These are phyloP conservation scores for Allophyes oxyacanthae DNA, from an alignment of 2,888 invertebrate species.

Conservation along the genomic window DNA sequence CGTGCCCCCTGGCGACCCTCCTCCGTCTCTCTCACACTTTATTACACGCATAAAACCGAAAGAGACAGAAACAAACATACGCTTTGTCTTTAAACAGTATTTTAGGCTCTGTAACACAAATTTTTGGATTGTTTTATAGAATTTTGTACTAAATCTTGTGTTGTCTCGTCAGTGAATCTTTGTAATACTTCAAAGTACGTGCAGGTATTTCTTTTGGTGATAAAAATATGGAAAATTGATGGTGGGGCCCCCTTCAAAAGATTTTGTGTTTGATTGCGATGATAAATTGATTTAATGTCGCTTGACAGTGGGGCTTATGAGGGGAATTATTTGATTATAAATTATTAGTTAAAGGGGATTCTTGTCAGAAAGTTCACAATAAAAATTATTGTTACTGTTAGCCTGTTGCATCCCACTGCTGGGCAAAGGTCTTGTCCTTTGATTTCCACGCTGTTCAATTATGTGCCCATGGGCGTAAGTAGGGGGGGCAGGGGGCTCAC, in stretches of 20 bases:
- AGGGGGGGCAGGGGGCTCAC: no score
- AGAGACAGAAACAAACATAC: conserved; percentile 58
- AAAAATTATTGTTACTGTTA: no score
- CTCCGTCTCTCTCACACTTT: conserved; percentile 67
- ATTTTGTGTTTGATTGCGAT: conserved; percentile 64
- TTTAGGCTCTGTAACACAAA: conserved; percentile 63
- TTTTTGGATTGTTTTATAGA: conserved; percentile 61
- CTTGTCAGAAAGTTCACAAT: neutral
- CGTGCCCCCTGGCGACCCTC: conserved; percentile 73
- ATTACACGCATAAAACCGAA: conserved; percentile 29
- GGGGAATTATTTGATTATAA: conserved; percentile 28
- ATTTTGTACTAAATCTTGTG: conserved; percentile 74
- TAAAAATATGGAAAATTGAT: conserved; percentile 81
- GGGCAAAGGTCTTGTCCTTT: no score
- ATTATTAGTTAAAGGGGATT: conserved; percentile 24
- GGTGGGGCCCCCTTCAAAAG: conserved; percentile 59
- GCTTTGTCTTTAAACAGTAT: conserved; percentile 56
- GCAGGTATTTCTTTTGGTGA: conserved; percentile 74
- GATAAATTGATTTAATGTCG: conserved; percentile 67
- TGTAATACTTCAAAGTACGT: conserved; percentile 76
- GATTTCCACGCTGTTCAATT: no score
- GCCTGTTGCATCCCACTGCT: no score
- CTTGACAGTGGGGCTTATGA: conserved; percentile 30
- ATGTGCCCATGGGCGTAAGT: no score
- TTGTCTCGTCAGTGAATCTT: conserved; percentile 78